These are phyloP conservation scores for Craterocephalus amniculus DNA, from an alignment of 2,797 vertebrate genomes.

Conservation along the genomic window DNA sequence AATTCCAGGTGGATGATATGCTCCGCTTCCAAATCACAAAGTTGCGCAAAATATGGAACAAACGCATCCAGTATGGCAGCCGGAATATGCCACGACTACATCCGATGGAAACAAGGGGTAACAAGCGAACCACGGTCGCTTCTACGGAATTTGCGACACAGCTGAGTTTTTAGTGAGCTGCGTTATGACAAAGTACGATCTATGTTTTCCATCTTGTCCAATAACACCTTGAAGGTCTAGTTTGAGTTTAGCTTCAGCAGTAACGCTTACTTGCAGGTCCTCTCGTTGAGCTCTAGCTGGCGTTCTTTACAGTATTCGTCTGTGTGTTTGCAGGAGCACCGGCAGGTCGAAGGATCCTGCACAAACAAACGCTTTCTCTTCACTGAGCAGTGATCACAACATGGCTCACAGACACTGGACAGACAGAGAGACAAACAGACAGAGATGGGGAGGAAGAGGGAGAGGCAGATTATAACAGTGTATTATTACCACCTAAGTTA, in stretches of 20 bases:
- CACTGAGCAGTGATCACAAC: conserved; percentile 95
- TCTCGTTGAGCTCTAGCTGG: conserved; percentile 99
- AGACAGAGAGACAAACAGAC: conserved; percentile 85
- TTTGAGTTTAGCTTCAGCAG: not conserved
- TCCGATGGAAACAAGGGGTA: conserved; percentile 27
- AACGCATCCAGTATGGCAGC: not conserved
- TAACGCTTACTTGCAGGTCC: conserved; percentile 93
- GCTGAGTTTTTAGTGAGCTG: conserved; percentile 19
- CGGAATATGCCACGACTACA: not conserved
- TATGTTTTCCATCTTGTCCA: conserved; percentile 1
- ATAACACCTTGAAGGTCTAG: not conserved
- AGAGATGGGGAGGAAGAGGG: conserved; percentile 75
- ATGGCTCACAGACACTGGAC: conserved; percentile 86
- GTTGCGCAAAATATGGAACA: not conserved
- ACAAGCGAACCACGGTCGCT: conserved; percentile 14
- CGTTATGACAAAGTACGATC: conserved; percentile 6
- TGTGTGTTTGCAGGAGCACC: conserved; percentile 98
- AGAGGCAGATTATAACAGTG: conserved; percentile 64
- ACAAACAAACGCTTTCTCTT: conserved; percentile 94
- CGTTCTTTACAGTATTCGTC: conserved; percentile 95
- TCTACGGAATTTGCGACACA: not conserved
- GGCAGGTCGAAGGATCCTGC: conserved; percentile 96
- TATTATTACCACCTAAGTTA: conserved; percentile 45
- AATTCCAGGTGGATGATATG: conserved; percentile 1
- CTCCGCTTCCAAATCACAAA: not conserved